Evolutionary conservation across 2,888 invertebrate species (phyloP).

Genomic region (Dexiosoma caninum): DNA sequence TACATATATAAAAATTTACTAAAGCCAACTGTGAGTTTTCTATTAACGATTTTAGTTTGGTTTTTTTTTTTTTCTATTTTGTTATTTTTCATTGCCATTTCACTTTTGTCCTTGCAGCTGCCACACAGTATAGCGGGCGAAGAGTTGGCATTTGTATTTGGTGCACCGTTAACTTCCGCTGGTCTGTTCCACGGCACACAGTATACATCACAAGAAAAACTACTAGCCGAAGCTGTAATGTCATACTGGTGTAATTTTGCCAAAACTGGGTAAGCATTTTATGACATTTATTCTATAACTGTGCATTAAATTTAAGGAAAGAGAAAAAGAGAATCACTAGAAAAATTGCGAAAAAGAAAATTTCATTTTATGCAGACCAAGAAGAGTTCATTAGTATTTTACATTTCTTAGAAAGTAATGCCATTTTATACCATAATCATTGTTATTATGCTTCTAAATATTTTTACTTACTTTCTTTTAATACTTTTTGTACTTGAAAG

Average conservation of each 20-base stretch:
- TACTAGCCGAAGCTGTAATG: slow-evolving; percentile 92
- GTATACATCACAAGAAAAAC: slow-evolving; percentile 87
- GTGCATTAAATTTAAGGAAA: slow-evolving; percentile 26
- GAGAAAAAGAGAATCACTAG: background rate
- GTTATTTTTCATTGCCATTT: background rate
- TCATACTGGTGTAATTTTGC: slow-evolving; percentile 94
- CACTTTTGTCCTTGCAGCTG: slow-evolving; percentile 78
- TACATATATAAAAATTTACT: slow-evolving; percentile 33
- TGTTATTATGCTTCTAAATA: slow-evolving; percentile 38
- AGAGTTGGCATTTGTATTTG: slow-evolving; percentile 91
- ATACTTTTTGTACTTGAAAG: slow-evolving; percentile 5
- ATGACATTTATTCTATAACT: background rate
- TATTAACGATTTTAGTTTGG: background rate
- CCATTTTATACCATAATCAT: slow-evolving; percentile 41
- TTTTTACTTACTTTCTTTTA: slow-evolving; percentile 4
- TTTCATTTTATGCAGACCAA: background rate
- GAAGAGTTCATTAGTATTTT: background rate
- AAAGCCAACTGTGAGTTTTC: background rate
- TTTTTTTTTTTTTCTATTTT: background rate
- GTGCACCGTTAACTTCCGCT: slow-evolving; percentile 87
- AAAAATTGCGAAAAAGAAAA: background rate
- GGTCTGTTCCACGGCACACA: slow-evolving; percentile 84
- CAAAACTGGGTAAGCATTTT: slow-evolving; percentile 86
- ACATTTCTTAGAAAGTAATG: slow-evolving; percentile 16
- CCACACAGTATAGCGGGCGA: slow-evolving; percentile 90